These are phyloP conservation scores for Lindbergichthys nudifrons DNA, from an alignment of 2,797 vertebrate genomes.

Conservation along the genomic window DNA sequence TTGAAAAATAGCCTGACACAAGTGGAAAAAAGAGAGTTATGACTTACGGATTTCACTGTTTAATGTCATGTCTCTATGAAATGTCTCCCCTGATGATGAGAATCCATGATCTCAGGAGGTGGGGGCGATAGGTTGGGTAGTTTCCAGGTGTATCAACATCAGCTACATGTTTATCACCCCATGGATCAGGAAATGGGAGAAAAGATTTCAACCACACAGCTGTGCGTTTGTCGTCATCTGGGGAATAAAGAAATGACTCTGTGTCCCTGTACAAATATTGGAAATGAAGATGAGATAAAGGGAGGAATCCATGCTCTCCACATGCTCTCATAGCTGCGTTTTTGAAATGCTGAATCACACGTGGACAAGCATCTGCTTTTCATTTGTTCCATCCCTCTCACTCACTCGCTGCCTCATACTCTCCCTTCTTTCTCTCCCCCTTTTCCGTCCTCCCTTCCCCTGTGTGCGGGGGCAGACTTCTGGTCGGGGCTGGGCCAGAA, in stretches of 20 bases:
- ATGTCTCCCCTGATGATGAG: constrained; percentile 35
- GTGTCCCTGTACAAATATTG: not conserved
- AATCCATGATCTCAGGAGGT: not conserved
- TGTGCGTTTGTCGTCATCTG: constrained; percentile 34
- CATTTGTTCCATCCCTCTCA: constrained; percentile 66
- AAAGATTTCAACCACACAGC: constrained; percentile 39
- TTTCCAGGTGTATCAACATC: constrained; percentile 71
- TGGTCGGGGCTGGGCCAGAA: constrained; percentile 59
- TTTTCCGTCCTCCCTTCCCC: constrained; percentile 66
- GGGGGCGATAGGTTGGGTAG: constrained; percentile 13
- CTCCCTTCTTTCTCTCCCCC: constrained; percentile 51
- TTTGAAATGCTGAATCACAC: constrained; percentile 77
- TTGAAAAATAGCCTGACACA: constrained; percentile 1
- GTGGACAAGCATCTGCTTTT: constrained; percentile 79
- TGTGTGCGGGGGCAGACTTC: constrained; percentile 72
- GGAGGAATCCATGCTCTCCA: constrained; percentile 15
- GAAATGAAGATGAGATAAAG: constrained; percentile 21
- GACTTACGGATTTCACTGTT: constrained; percentile 58
- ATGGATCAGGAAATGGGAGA: constrained; percentile 40
- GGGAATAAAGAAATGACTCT: constrained; percentile 37
- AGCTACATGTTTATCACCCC: constrained; percentile 29
- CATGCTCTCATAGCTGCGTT: constrained; percentile 28
- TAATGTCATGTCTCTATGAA: constrained; percentile 46
- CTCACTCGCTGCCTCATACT: constrained; percentile 49
- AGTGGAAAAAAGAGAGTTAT: constrained; percentile 38